Conservation (phyloP, 2,797 vertebrate genomes). For the Tachyglossus aculeatus region DNA sequence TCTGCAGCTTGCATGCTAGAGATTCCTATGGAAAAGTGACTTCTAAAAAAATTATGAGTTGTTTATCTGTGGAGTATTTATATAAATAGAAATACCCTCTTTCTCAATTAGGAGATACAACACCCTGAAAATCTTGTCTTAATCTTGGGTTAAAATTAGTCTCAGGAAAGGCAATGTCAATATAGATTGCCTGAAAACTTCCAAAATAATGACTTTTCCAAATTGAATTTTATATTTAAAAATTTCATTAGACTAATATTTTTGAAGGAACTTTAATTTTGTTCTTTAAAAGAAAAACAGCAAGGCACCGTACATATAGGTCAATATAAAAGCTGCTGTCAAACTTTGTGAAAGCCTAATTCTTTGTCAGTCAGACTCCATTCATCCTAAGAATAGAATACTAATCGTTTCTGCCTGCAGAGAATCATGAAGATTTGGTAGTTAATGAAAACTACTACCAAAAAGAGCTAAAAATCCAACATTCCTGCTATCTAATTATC, state of each 20-base stretch:
- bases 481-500: slow-evolving; percentile 50
- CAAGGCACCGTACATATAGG: slow-evolving; percentile 23
- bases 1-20: neutral
- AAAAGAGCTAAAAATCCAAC: slow-evolving; percentile 44
- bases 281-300: slow-evolving; percentile 23
- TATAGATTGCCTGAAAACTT: slow-evolving; percentile 8
- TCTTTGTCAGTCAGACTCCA: slow-evolving; percentile 47
- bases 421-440: slow-evolving; percentile 55
- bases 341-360: slow-evolving; percentile 49
- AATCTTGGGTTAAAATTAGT: slow-evolving; percentile 18
- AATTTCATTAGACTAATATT: slow-evolving; percentile 16
- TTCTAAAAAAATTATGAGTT: neutral
- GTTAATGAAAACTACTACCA: slow-evolving; percentile 61
- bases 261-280: slow-evolving; percentile 18
- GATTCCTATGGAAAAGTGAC: too few species aligned
- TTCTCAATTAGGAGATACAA: neutral
- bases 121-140: slow-evolving; percentile 7
- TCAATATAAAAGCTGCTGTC: slow-evolving; percentile 55
- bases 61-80: neutral
- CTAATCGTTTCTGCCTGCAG: slow-evolving; percentile 66
- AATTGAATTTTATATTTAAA: slow-evolving; percentile 25
- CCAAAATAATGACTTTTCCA: neutral
- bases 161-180: neutral
- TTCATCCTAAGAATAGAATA: slow-evolving; percentile 65
- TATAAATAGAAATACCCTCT: neutral